Base-by-base conservation (phyloP, 2,888 invertebrate genomes). In the Leptopilina syphax region DNA sequence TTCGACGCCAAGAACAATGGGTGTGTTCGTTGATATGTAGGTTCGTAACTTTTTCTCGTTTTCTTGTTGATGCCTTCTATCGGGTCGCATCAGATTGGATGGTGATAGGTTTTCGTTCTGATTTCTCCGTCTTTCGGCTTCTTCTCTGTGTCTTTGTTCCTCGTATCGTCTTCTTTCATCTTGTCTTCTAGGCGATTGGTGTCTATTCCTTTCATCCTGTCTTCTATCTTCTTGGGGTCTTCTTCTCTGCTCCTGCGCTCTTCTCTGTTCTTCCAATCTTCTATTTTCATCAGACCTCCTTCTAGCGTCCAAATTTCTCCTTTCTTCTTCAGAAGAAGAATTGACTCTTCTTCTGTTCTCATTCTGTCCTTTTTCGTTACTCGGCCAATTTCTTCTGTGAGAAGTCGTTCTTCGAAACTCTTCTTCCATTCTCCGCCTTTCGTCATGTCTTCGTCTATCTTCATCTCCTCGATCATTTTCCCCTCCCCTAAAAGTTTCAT, bases 11-110 rank as follows among this genome's bases (percentile, higher is more conserved):
- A 73, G 13, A 3, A 57, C 27, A 34, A 73, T 57, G 54, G 84
- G 83, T 0, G 83, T 84, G n/a, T 73, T 87, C 79, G 41, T 86
- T 79, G 77, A 83, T 54, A 81, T 81, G 73, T 84, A 85, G 76
- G 83, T 81, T 54, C 80, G 83, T 66, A 80, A 77, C 65, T 77
- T 86, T 77, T 77, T 63, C 8, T 77, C 65, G 44, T 77, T 77
- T 3, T 76, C 50, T 12, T 54, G 67, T 41, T 67, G n/a, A 34
- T 76, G 78, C 12, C 79, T 76, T 57, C 57, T 24, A 76, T 80
- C 44, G 83, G 78, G 50, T 65, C 68, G 76, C 80, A 78, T 50
- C 65, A 65, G 50, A 24, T 70, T 70, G 5, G 50, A 50, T 7
- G 54, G 70, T 1, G 9, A 7, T 9, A 27, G 67, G 34, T 80